phyloP scores from a whole-genome alignment of 2,888 invertebrate species.

The Nezara viridula region DNA sequence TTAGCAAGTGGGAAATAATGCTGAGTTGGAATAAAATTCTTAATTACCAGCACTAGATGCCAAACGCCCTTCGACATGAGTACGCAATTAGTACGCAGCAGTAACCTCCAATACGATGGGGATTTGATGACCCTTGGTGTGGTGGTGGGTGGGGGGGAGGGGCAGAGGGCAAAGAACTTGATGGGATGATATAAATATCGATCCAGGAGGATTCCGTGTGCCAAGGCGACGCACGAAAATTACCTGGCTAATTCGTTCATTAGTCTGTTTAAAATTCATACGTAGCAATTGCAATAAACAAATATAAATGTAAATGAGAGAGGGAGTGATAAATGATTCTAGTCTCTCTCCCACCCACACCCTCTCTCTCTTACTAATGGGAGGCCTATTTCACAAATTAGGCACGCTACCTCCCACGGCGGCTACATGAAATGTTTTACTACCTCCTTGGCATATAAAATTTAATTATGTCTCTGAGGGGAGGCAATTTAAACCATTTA shows the following conservation, averaged over 20 bases:
- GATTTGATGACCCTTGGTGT: neutral
- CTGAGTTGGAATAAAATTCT: neutral
- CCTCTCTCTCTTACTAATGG: neutral
- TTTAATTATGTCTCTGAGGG: neutral
- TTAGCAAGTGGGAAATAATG: neutral
- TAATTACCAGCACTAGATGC: neutral
- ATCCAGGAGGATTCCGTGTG: neutral
- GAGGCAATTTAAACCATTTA: neutral
- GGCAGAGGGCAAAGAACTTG: neutral
- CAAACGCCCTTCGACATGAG: neutral
- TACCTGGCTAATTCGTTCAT: neutral
- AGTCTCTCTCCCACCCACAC: neutral
- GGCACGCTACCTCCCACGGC: slow-evolving; percentile 13
- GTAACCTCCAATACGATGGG: neutral
- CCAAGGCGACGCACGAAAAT: slow-evolving; percentile 3
- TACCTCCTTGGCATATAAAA: slow-evolving; percentile 5
- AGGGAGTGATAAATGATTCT: neutral
- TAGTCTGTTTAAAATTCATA: slow-evolving; percentile 28
- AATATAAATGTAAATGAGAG: slow-evolving; percentile 32
- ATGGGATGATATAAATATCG: neutral
- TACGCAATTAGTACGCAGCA: neutral
- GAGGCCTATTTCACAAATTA: slow-evolving; percentile 16
- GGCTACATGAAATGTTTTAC: slow-evolving; percentile 5
- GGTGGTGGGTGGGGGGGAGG: too few species aligned
- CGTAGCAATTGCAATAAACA: slow-evolving; percentile 18